phyloP scores from a whole-genome alignment of 2,113 vertebrate genomes.

The Grallaria varia region DNA sequence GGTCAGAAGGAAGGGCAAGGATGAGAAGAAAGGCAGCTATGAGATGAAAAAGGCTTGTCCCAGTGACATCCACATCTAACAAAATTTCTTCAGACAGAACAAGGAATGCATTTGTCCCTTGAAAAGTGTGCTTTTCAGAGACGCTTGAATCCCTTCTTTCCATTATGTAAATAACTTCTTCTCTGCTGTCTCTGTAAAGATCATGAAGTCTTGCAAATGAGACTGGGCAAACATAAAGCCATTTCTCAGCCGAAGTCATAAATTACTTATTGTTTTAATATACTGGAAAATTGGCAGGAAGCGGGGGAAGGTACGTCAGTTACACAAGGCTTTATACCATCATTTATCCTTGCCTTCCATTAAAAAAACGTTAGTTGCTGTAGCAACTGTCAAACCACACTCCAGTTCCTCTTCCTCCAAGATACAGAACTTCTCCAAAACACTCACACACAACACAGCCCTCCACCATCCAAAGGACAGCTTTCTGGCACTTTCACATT shows the following conservation, averaged over 20 bases:
- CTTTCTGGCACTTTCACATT: background rate
- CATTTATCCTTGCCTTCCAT: slow-evolving; percentile 15
- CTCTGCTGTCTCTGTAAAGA: slow-evolving; percentile 24
- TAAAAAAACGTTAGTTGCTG: slow-evolving; percentile 38
- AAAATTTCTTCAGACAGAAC: background rate
- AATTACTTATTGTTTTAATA: slow-evolving; percentile 51
- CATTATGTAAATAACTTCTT: background rate
- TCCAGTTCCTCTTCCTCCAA: slow-evolving; percentile 33
- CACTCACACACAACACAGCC: slow-evolving; percentile 21
- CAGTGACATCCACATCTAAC: background rate
- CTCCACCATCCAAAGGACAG: background rate
- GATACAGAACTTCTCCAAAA: slow-evolving; percentile 58
- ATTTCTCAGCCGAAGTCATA: slow-evolving; percentile 28
- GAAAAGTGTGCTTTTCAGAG: background rate
- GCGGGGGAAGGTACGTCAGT: slow-evolving; percentile 41
- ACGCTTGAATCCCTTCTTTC: background rate
- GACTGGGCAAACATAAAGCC: background rate
- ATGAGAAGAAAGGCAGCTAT: background rate
- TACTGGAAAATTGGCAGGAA: slow-evolving; percentile 44
- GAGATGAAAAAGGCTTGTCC: background rate
- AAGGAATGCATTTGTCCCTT: background rate
- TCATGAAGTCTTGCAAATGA: background rate
- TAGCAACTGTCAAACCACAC: slow-evolving; percentile 46
- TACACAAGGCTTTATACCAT: background rate
- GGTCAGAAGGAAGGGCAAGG: background rate